A percentile compares a stretch with the other conserved stretches of the same genome.
Conservation (phyloP, 2,888 invertebrate species). For the Tetramorium bicarinatum region DNA sequence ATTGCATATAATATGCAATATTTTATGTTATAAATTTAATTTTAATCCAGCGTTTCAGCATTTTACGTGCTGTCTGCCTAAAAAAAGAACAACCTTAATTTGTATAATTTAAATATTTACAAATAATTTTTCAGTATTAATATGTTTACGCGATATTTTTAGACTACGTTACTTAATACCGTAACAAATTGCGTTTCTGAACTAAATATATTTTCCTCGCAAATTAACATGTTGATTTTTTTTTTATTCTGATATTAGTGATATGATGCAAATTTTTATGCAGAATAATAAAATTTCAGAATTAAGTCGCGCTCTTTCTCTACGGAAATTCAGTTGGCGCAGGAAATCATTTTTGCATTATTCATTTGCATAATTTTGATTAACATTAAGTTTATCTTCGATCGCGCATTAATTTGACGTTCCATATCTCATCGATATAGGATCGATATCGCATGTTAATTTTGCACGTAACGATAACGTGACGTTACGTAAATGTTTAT, state of each 20-base stretch:
- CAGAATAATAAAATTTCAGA: not conserved
- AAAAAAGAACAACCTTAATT: not conserved
- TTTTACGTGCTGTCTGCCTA: not conserved
- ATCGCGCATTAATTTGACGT: conserved; percentile 51
- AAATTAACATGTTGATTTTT: not conserved
- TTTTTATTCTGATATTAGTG: not conserved
- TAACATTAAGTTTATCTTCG: conserved; percentile 19
- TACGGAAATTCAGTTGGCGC: not conserved
- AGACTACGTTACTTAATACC: not conserved
- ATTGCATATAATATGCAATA: not conserved
- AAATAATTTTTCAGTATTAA: not conserved
- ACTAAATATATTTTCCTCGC: not conserved
- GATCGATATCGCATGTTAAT: conserved; percentile 41
- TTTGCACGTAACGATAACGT: conserved; percentile 43
- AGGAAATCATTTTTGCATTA: conserved; percentile 8
- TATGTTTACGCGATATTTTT: not conserved
- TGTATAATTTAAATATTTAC: not conserved
- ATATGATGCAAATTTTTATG: conserved; percentile 18
- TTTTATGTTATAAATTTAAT: not conserved
- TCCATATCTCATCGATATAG: conserved; percentile 48
- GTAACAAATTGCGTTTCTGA: not conserved
- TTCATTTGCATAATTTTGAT: not conserved
- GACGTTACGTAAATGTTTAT: conserved; percentile 44
- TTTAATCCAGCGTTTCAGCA: not conserved
- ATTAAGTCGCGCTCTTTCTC: not conserved